Percentiles rank a stretch among this genome's conserved stretches.
Evolutionary conservation across 2,113 vertebrate species (phyloP).

Genomic region (Ardeotis arabs): DNA sequence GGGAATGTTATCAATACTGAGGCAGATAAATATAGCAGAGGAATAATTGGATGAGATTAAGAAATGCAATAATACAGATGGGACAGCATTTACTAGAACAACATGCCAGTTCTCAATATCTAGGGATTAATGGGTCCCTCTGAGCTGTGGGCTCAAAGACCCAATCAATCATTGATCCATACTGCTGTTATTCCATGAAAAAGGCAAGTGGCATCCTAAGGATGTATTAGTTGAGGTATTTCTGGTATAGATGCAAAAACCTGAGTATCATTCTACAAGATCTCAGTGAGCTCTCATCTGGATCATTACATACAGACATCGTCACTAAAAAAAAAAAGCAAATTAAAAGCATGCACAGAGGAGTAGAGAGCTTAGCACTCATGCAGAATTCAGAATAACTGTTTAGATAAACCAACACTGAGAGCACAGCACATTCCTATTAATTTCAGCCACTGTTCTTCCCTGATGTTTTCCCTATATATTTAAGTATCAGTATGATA

Average conservation of each 20-base stretch:
- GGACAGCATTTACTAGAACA: background rate
- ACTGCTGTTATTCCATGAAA: background rate
- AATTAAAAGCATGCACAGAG: background rate
- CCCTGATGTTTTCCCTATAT: background rate
- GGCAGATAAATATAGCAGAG: background rate
- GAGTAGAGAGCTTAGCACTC: background rate
- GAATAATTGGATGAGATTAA: background rate
- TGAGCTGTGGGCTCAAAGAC: background rate
- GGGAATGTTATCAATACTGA: background rate
- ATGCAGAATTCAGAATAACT: background rate
- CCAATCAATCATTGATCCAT: background rate
- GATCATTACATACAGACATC: background rate
- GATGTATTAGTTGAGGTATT: background rate
- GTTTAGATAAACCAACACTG: background rate
- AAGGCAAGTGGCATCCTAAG: background rate
- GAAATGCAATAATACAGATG: background rate
- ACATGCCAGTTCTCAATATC: background rate
- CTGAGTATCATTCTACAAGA: background rate
- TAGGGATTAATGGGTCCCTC: background rate
- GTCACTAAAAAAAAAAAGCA: background rate
- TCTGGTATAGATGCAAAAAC: background rate
- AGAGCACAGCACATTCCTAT: background rate
- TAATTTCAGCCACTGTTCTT: background rate
- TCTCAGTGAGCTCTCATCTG: background rate
- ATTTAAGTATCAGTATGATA: background rate